These are phyloP conservation scores for Ivindomyrus marchei DNA, from an alignment of 2,113 vertebrate genomes.

Conservation along the genomic window DNA sequence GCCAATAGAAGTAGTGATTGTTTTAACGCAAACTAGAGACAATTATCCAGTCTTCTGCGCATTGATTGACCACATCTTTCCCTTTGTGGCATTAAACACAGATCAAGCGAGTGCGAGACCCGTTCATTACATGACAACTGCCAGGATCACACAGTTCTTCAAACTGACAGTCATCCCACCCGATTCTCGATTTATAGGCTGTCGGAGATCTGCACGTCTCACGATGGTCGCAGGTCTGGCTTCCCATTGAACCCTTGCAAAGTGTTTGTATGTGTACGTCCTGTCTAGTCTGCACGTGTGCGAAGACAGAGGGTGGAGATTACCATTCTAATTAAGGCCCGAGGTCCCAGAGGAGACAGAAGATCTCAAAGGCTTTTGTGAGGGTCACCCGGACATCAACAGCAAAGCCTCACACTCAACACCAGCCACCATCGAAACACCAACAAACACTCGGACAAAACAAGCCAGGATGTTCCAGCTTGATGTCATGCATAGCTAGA, in stretches of 20 bases:
- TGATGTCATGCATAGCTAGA: neutral
- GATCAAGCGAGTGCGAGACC: conserved; percentile 28
- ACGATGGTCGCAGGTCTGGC: neutral
- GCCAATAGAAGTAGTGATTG: neutral
- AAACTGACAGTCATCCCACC: conserved; percentile 2
- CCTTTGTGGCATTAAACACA: conserved; percentile 15
- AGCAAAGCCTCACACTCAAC: neutral
- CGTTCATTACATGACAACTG: conserved; percentile 19
- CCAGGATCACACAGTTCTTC: neutral
- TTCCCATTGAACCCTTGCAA: neutral
- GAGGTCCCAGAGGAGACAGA: neutral
- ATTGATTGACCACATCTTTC: conserved; percentile 29
- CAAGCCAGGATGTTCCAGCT: too few relatives aligned
- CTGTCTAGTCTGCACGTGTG: neutral
- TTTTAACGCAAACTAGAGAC: neutral
- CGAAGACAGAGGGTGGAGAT: neutral
- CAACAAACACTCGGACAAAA: neutral
- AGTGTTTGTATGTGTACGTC: neutral
- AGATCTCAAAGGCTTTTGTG: neutral
- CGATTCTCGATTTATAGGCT: conserved; percentile 11
- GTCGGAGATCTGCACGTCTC: neutral
- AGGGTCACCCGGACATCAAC: neutral
- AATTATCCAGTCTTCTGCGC: conserved; percentile 19
- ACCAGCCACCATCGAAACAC: neutral
- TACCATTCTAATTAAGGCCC: neutral